These are phyloP conservation scores for Nasalis larvatus DNA, from an alignment of 2,113 vertebrate genomes.

Conservation along the genomic window DNA sequence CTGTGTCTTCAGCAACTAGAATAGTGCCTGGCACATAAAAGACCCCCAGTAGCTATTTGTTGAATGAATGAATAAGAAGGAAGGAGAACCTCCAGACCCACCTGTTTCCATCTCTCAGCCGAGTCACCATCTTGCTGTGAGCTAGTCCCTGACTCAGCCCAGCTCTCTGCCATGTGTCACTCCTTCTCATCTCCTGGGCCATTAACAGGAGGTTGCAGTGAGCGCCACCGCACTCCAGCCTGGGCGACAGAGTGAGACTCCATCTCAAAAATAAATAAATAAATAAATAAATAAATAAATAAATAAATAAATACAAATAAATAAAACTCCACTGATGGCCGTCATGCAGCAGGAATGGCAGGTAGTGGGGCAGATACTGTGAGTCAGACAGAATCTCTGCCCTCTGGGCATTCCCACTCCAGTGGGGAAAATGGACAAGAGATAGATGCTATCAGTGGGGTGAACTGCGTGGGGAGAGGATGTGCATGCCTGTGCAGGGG, in stretches of 20 bases:
- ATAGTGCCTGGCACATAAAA: not conserved
- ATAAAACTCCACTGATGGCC: not conserved
- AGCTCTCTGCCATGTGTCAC: not conserved
- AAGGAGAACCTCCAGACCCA: not conserved
- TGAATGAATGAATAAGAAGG: not conserved
- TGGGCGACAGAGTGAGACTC: too few species aligned
- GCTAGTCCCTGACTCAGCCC: not conserved
- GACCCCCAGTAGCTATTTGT: not conserved
- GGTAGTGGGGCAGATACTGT: not conserved
- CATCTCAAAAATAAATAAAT: too few species aligned
- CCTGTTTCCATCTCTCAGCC: not conserved
- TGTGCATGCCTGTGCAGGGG: not conserved
- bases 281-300: too few species aligned
- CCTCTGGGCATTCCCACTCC: not conserved
- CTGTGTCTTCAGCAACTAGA: not conserved
- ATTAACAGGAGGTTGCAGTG: not conserved
- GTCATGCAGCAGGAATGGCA: not conserved
- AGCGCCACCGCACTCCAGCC: too few species aligned
- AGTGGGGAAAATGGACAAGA: not conserved
- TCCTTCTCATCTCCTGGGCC: not conserved
- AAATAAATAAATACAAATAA: too few species aligned
- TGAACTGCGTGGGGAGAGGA: not conserved
- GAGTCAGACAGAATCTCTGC: slow-evolving; percentile 9
- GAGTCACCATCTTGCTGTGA: not conserved
- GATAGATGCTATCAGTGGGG: not conserved